Evolutionary conservation across 2,797 vertebrate genomes (phyloP).

Genomic region (Rhinella marina): DNA sequence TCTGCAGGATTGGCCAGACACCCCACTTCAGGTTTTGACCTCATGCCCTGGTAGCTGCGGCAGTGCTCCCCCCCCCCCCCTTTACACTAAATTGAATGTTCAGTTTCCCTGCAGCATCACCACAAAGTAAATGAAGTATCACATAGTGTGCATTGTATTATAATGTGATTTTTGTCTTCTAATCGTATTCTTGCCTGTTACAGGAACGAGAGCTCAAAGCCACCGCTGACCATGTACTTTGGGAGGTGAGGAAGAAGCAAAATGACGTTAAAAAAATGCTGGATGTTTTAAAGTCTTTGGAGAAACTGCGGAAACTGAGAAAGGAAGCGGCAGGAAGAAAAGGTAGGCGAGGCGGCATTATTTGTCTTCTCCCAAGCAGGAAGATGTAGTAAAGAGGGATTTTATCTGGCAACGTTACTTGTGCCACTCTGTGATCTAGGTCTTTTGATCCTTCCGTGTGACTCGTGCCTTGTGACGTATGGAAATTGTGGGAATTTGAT

Average conservation of each 20-base stretch:
- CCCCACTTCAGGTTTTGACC: no score
- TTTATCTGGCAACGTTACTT: no score
- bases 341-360: conserved; percentile 73
- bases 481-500: no score
- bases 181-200: conserved; percentile 21
- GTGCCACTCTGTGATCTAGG: no score
- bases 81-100: no score
- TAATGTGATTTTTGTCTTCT: neutral
- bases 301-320: conserved; percentile 89
- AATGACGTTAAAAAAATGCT: conserved; percentile 90
- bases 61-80: no score
- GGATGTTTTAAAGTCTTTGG: conserved; percentile 86
- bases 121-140: neutral
- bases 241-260: conserved; percentile 93
- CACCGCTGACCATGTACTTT: conserved; percentile 89
- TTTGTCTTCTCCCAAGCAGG: neutral
- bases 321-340: conserved; percentile 92
- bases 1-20: no score
- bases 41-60: no score
- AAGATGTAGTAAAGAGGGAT: no score
- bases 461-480: no score
- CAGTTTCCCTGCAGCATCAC: no score
- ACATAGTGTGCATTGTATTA: neutral
- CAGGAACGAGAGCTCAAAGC: conserved; percentile 91
- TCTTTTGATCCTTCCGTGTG: no score